phyloP scores from a whole-genome alignment of 2,888 invertebrate genomes.

The Microctonus brassicae region DNA sequence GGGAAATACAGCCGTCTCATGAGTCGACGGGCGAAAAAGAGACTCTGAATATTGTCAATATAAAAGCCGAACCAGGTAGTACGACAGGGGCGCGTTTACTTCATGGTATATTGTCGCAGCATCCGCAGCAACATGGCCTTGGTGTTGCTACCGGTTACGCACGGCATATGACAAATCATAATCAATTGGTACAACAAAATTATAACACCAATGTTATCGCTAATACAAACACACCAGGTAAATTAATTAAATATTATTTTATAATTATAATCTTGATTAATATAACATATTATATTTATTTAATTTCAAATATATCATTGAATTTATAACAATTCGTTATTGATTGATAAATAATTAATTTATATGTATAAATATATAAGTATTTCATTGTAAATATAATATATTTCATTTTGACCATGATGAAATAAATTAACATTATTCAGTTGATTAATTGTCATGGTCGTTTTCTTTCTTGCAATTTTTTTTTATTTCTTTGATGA shows the following conservation, averaged over 20 bases:
- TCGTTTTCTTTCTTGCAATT: not conserved
- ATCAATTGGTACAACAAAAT: constrained; percentile 75
- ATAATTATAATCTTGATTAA: not conserved
- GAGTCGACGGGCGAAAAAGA: constrained; percentile 63
- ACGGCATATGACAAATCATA: constrained; percentile 66
- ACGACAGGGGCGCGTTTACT: constrained; percentile 70
- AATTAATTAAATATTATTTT: no score
- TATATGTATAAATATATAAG: not conserved
- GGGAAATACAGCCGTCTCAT: constrained; percentile 71
- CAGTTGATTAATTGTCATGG: constrained; percentile 6
- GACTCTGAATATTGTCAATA: constrained; percentile 60
- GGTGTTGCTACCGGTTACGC: constrained; percentile 66
- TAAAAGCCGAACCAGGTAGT: constrained; percentile 66
- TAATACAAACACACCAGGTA: constrained; percentile 74
- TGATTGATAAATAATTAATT: no score
- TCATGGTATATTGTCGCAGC: constrained; percentile 76
- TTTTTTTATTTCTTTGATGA: not conserved
- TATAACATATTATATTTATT: no score
- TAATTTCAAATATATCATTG: no score
- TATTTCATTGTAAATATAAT: no score
- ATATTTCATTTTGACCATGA: not conserved
- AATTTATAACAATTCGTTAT: no score
- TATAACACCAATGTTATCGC: constrained; percentile 72
- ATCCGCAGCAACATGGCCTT: constrained; percentile 71
- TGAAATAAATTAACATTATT: not conserved